These are phyloP conservation scores for Plecturocebus donacophilus DNA, from an alignment of 2,113 vertebrate species.

Conservation along the genomic window DNA sequence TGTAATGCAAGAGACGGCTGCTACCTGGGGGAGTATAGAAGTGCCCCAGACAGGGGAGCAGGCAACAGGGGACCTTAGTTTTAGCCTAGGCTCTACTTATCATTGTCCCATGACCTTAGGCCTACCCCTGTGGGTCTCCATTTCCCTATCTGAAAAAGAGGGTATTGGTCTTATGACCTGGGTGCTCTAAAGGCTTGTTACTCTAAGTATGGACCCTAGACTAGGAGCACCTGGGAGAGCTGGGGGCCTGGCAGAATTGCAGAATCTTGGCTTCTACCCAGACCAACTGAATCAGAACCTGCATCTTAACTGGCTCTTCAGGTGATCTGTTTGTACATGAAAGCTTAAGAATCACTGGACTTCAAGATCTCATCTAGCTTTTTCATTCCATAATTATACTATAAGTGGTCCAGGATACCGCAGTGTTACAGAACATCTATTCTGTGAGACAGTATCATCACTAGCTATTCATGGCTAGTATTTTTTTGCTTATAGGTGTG, in stretches of 20 bases:
- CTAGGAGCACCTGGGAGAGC: background rate
- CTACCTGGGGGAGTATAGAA: background rate
- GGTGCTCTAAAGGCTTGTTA: background rate
- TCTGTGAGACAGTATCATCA: background rate
- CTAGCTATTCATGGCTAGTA: background rate
- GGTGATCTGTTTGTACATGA: background rate
- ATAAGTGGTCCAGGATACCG: background rate
- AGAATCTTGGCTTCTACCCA: background rate
- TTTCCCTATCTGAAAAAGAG: background rate
- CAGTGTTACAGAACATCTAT: background rate
- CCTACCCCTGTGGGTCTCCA: background rate
- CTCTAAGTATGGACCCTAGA: background rate
- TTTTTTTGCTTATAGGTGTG: background rate
- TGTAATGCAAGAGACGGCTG: background rate
- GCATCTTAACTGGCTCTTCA: background rate
- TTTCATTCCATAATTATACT: background rate
- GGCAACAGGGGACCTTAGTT: accelerated
- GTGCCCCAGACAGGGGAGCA: background rate
- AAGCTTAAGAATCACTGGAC: background rate
- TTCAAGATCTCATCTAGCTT: background rate
- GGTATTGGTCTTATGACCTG: background rate
- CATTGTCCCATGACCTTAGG: too few relatives aligned
- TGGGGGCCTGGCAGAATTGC: background rate
- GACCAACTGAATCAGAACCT: background rate
- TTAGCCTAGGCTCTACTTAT: background rate